Base-by-base conservation (phyloP, 2,888 invertebrate species). In the Ariolimax columbianus region DNA sequence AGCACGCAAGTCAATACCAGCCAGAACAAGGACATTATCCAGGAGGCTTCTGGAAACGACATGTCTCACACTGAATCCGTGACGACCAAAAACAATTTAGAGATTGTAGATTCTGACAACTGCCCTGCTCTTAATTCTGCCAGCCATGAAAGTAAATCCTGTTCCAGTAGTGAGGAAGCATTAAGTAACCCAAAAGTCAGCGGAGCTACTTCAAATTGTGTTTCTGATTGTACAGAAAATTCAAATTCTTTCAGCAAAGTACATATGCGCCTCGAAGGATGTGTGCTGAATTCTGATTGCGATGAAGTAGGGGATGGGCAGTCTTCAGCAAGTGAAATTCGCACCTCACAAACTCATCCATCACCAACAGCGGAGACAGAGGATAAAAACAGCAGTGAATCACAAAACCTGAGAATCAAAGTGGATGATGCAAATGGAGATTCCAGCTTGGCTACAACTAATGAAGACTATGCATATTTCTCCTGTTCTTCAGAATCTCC, bases 381-480 rank as follows among this genome's bases (percentile, higher is more conserved):
- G 1, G 36, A 19, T 51, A 30, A 33, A 47, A 17, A 38, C 26
- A 33, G 55, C 36, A 33, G 36, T 26, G 38, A 36, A 59, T 9
- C 38, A 38, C 59, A 78, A 38, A 36, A 78, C 63, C 63, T 59
- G 38, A 59, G 4, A 78, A n/a, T 78, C 3, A 33, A n/a, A 0
- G 6, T 72, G 51, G 72, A 70, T 72, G 81, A 82, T 36, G 36
- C 36, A 36, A 36, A 2, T 33, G 72, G 33, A 2, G 72, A 70
- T 14, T 43, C 73, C 36, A 82, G 72, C 33, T 33, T 70, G 0
- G 38, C 72, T 14, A 70, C 81, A 82, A 82, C 81, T 30, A 51
- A 51, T 63, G 85, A 85, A 38, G 85, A 85, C 75, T 66, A 55
- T 43, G 81, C 85, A 33, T 85, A 85, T 43, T 85, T 85, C 59